Base-by-base conservation (phyloP, 2,888 invertebrate species). In the Meghimatium bilineatum region DNA sequence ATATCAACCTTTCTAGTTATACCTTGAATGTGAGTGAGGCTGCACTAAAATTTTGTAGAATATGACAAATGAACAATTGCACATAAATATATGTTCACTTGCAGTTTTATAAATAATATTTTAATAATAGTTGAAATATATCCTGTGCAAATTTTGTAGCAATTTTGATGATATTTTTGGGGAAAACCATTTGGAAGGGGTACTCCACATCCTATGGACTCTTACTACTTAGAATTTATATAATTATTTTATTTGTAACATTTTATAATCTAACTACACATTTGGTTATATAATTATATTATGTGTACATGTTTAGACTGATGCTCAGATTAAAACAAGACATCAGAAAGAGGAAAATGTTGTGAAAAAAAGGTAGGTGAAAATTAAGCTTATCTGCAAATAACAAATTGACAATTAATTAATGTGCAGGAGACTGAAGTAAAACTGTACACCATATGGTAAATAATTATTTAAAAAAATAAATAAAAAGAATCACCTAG, bases 281-380 rank as follows among this genome's bases (percentile, higher is more conserved):
- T 6, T 26, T 38, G 26, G 38, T 71, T 20, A n/a, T 3, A 79
- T 60, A 49, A 12, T 17, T 71, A 69, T 71, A 26, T 26, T 71
- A 82, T 67, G 14, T 67, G 56, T 80, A n/a, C n/a, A 83, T 82
- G 71, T 77, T 82, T 80, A 79, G 67, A 88, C 86, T 29, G 89
- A 89, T 66, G 90, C 90, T 49, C 81, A 89, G 67, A 88, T 89
- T 52, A 92, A 92, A 86, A 91, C 91, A n/a, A 90, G 89, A 83
- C 91, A 91, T 72, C 92, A 93, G 86, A 91, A 89, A 84, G 90
- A 91, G 80, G 86, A 89, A 26, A 93, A 93, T 87, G 86, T 90
- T 14, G 90, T 87, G 44, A 92, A 92, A 89, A 92, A 92, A 89
- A 89, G 88, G 93, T 93, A 86, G 88, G 90, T 44, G 26, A 5